Evolutionary conservation across 64 coral and sea anemone genomes (phyloP).

Genomic region (Pachyseris speciosa): DNA sequence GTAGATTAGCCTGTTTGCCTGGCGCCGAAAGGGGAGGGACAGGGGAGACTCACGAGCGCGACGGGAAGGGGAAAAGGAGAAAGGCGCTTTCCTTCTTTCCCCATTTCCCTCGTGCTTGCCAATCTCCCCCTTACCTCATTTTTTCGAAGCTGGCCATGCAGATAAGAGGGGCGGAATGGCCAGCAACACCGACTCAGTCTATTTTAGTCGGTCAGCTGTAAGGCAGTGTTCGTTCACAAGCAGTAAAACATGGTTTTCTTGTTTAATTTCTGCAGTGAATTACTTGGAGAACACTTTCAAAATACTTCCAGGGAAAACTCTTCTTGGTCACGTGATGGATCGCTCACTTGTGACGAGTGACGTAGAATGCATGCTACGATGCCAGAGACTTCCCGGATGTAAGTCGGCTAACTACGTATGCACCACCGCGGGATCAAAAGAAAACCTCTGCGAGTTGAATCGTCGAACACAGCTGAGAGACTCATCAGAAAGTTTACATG

Average conservation of each 20-base stretch:
- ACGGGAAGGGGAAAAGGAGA: no score
- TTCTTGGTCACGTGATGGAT: neutral
- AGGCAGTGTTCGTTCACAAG: no score
- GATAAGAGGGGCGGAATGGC: no score
- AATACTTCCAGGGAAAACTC: neutral
- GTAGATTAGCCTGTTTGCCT: no score
- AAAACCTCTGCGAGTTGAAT: neutral
- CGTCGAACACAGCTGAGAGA: neutral
- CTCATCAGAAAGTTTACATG: neutral
- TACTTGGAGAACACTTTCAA: neutral
- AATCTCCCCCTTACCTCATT: no score
- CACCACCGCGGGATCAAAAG: neutral
- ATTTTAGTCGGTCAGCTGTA: no score
- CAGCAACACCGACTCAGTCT: no score
- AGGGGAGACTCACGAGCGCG: no score
- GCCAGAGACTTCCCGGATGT: slow-evolving; percentile 7
- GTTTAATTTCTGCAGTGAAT: neutral
- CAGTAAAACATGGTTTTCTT: neutral
- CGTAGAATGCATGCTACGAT: neutral
- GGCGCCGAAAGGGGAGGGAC: no score
- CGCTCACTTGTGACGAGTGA: neutral
- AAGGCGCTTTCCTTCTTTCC: no score
- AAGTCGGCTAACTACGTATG: neutral
- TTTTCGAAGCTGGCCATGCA: no score
- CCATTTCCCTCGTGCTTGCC: no score